Conservation (phyloP, 2,797 vertebrate genomes). For the Salarias fasciatus region DNA sequence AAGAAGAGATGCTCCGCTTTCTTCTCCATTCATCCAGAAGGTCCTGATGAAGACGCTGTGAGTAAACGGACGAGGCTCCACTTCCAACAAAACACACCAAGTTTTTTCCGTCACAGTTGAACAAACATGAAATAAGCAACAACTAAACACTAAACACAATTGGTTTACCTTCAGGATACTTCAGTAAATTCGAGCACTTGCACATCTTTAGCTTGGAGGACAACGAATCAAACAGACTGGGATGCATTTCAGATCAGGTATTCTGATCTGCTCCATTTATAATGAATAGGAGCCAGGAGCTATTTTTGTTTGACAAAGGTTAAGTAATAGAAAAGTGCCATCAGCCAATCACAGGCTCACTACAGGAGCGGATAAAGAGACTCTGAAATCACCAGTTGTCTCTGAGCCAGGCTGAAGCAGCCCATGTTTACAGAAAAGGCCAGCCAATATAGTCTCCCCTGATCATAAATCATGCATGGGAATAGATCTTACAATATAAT, state of each 20-base stretch:
- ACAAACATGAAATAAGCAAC: slow-evolving; percentile 10
- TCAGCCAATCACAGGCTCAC: slow-evolving; percentile 17
- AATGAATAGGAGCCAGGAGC: slow-evolving; percentile 11
- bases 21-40: slow-evolving; percentile 20
- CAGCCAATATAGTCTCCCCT: slow-evolving; percentile 2
- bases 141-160: neutral
- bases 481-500: slow-evolving; percentile 8
- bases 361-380: slow-evolving; percentile 7
- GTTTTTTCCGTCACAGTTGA: slow-evolving; percentile 1
- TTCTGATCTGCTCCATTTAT: slow-evolving; percentile 24
- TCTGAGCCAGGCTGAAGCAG: slow-evolving; percentile 13
- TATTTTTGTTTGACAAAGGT: slow-evolving; percentile 34
- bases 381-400: slow-evolving; percentile 11
- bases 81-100: neutral
- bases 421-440: slow-evolving; percentile 6
- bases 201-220: slow-evolving; percentile 5
- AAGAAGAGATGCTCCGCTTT: slow-evolving; percentile 12
- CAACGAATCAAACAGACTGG: slow-evolving; percentile 39
- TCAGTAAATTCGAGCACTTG: slow-evolving; percentile 26
- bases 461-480: slow-evolving; percentile 28
- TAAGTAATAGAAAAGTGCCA: slow-evolving; percentile 19
- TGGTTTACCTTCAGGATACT: slow-evolving; percentile 19
- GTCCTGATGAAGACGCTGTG: slow-evolving; percentile 40
- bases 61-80: slow-evolving; percentile 18
- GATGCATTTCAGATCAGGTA: slow-evolving; percentile 18